phyloP scores from a whole-genome alignment of 2,888 invertebrate genomes.

The Odontocolon sp. region DNA sequence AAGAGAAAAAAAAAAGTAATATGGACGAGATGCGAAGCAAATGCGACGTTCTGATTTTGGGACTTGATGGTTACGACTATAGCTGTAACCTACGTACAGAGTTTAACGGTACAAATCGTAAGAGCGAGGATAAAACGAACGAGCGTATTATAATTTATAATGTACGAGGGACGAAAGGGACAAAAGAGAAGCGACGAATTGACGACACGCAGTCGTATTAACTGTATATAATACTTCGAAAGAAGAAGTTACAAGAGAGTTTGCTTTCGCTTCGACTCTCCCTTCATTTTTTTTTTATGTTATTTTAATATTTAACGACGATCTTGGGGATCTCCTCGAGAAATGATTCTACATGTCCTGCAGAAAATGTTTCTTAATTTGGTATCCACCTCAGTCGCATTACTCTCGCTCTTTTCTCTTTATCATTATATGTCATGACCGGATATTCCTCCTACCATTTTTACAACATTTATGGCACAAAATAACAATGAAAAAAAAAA shows the following conservation, averaged over 20 bases:
- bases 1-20: not conserved
- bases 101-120: constrained; percentile 49
- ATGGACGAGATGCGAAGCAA: not conserved
- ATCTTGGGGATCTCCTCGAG: not conserved
- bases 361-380: too few relatives aligned
- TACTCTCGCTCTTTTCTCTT: too few relatives aligned
- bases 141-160: constrained; percentile 41
- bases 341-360: not conserved
- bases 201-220: constrained; percentile 34
- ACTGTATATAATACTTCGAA: constrained; percentile 1
- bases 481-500: too few relatives aligned
- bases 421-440: too few relatives aligned
- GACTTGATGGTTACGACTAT: constrained; percentile 6
- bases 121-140: constrained; percentile 42
- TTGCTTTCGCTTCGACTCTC: not conserved
- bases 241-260: not conserved
- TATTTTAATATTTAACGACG: too few relatives aligned
- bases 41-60: constrained; percentile 13
- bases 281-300: not conserved
- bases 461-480: too few relatives aligned
- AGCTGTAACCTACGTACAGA: not conserved
- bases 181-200: constrained; percentile 31
- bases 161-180: constrained; percentile 31
- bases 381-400: too few relatives aligned
- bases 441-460: too few relatives aligned